phyloP scores from a whole-genome alignment of 2,113 vertebrate genomes.

The Gymnobelideus leadbeateri region DNA sequence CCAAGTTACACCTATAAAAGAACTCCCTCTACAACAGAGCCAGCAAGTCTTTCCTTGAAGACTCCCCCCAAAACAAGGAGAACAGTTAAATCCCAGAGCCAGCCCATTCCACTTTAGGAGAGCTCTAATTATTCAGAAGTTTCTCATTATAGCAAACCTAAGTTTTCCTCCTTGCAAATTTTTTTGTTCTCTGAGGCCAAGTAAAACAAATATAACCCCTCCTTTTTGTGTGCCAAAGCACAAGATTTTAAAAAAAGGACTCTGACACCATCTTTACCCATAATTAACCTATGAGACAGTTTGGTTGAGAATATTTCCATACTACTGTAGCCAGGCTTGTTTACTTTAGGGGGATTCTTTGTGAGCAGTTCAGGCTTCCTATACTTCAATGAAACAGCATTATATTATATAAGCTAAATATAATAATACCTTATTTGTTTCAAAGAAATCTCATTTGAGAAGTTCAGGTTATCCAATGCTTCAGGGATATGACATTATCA shows the following conservation, averaged over 20 bases:
- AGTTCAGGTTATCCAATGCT: background rate
- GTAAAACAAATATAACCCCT: background rate
- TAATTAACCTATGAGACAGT: background rate
- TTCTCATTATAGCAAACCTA: background rate
- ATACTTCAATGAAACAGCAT: background rate
- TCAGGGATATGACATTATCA: background rate
- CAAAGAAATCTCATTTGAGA: background rate
- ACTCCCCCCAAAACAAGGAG: background rate
- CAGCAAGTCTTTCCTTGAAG: background rate
- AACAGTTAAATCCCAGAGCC: background rate
- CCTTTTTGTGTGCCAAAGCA: background rate
- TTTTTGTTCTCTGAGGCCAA: background rate
- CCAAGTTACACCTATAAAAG: background rate
- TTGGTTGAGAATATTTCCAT: background rate
- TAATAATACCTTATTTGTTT: background rate
- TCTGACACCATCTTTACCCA: background rate
- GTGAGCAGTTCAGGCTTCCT: background rate
- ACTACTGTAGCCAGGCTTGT: background rate
- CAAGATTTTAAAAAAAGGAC: background rate
- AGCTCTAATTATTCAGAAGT: background rate
- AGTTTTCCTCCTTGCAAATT: background rate
- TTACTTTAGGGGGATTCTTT: background rate
- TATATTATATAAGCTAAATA: background rate
- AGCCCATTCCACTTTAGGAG: background rate
- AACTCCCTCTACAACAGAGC: background rate